Evolutionary conservation across 1,140 invertebrate genomes (phyloP), one percentile per base, ranked within the genome.

Genomic region (Xylocopa sonorina): DNA sequence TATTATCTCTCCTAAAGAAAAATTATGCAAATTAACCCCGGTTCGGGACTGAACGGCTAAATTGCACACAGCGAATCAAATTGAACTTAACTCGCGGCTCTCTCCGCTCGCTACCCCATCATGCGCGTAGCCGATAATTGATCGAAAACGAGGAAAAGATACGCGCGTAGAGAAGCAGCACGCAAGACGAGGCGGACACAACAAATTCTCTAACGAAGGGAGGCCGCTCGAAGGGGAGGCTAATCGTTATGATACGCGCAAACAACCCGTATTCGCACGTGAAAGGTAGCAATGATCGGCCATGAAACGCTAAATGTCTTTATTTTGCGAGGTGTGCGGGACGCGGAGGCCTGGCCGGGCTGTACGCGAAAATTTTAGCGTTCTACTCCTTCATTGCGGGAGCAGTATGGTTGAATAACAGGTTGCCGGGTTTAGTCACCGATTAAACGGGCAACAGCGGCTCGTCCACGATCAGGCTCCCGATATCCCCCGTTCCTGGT

Each of bases 401-500:
- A 71, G 58, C 69, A 55, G 38, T 73, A 63, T 73, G 58, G 77
- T 78, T 78, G 76, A 68, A 50, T 80, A 58, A 69, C 78, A 85
- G 73, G 82, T 72, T 67, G 38, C 43, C 50, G 71, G 41, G 83
- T 85, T 86, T 86, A 86, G 84, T 86, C 83, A 86, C 64, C 80
- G 84, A 85, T 86, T 86, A 85, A 55, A 79, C 50, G 43, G 29
- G 34, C 53, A 72, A 73, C 53, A 84, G 46, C 78, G 63, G 51
- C 76, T 50, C 43, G 71, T 57, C n/a, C 29, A 24, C 77, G 72
- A 83, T 83, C 77, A 43, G 72, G 43, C 77, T 80, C 43, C 29
- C 50, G 82, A 84, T 81, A 84, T 78, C 83, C 83, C 74, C 71
- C 60, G 58, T 85, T 85, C 84, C 75, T 85, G 64, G 84, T 85